Conservation (phyloP, 2,113 vertebrate genomes). For the Crocuta crocuta region DNA sequence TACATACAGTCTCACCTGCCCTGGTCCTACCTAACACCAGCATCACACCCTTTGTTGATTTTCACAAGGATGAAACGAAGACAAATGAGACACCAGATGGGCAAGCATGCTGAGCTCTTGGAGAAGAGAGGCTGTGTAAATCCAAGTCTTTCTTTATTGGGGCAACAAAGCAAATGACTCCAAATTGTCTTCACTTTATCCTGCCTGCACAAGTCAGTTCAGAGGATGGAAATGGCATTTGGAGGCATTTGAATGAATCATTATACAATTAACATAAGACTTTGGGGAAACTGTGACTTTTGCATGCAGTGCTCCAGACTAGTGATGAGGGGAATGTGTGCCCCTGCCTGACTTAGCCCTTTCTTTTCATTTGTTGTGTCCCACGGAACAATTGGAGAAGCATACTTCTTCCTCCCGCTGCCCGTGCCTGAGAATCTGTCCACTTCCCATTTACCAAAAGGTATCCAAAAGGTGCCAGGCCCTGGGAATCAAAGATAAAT, state of each 20-base stretch:
- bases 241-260: not conserved
- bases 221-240: not conserved
- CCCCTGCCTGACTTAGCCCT: not conserved
- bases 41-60: not conserved
- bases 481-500: not conserved
- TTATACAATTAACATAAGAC: not conserved
- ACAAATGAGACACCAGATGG: not conserved
- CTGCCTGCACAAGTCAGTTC: not conserved
- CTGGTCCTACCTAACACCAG: not conserved
- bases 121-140: constrained; percentile 22
- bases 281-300: not conserved
- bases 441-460: not conserved
- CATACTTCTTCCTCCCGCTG: not conserved
- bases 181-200: not conserved
- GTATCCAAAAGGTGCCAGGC: not conserved
- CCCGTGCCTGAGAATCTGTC: not conserved
- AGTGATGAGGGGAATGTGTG: not conserved
- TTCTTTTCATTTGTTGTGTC: not conserved
- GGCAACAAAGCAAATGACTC: constrained; percentile 57
- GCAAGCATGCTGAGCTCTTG: not conserved
- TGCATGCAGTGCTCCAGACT: not conserved
- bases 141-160: constrained; percentile 44
- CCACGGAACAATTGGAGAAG: not conserved
- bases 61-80: not conserved
- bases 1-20: not conserved